Evolutionary conservation across 2,888 invertebrate species (phyloP).

Genomic region (Nesidiocoris tenuis): DNA sequence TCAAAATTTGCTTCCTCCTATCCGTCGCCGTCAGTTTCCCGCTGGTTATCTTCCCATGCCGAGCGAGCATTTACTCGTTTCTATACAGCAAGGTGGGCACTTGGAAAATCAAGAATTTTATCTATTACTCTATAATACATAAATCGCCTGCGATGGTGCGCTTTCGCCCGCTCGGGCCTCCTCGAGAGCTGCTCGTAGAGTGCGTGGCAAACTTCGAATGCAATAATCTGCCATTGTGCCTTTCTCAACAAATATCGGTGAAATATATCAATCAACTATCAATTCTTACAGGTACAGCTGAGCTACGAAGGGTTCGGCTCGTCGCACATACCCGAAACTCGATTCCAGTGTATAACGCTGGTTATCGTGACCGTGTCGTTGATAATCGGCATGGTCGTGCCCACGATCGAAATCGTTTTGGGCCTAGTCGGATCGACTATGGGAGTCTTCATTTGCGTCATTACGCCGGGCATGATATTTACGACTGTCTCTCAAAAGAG

Average conservation of each 20-base stretch:
- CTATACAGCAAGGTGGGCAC: slow-evolving; percentile 62
- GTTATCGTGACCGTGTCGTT: slow-evolving; percentile 75
- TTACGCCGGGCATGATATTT: slow-evolving; percentile 90
- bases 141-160: too few species aligned
- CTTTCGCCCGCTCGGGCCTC: too few species aligned
- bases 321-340: slow-evolving; percentile 74
- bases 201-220: too few species aligned
- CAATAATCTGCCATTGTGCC: too few species aligned
- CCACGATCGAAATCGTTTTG: slow-evolving; percentile 91
- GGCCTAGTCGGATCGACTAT: slow-evolving; percentile 94
- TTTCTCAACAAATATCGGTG: too few species aligned
- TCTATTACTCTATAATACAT: too few species aligned
- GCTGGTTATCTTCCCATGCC: slow-evolving; percentile 92
- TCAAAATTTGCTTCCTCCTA: slow-evolving; percentile 91
- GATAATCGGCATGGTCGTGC: slow-evolving; percentile 79
- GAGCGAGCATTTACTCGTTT: slow-evolving; percentile 89
- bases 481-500: slow-evolving; percentile 79
- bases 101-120: too few species aligned
- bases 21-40: slow-evolving; percentile 96
- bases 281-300: slow-evolving; percentile 31
- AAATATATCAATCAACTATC: too few species aligned
- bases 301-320: slow-evolving; percentile 43
- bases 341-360: slow-evolving; percentile 81
- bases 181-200: too few species aligned
- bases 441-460: slow-evolving; percentile 87